Percentiles rank a stretch among this genome's conserved stretches.
Evolutionary conservation across 2,113 vertebrate species (phyloP).

Genomic region (Megaceryle maxima): DNA sequence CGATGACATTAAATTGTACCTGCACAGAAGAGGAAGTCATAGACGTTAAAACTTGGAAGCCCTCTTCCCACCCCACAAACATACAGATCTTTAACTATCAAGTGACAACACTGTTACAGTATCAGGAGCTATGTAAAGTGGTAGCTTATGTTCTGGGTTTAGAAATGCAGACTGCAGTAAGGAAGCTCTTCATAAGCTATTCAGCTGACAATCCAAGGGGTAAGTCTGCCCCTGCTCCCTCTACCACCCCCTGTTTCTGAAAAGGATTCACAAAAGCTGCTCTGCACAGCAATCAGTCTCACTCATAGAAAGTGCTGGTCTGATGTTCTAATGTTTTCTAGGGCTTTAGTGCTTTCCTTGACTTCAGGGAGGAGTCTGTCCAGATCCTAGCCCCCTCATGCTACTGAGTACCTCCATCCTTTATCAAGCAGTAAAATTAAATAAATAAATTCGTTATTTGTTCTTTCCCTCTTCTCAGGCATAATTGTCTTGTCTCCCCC

Average conservation of each 20-base stretch:
- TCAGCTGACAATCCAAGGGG: not conserved
- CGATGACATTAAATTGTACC: slow-evolving; percentile 6
- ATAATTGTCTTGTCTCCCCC: not conserved
- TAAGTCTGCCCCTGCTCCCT: not conserved
- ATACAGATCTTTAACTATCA: not conserved
- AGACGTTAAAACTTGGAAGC: not conserved
- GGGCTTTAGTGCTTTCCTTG: not conserved
- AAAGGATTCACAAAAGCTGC: not conserved
- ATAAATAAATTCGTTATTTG: too few relatives aligned
- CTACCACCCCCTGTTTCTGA: not conserved
- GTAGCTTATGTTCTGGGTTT: not conserved
- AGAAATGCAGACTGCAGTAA: not conserved
- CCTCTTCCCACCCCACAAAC: not conserved
- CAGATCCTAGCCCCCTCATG: not conserved
- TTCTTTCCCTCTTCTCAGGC: not conserved
- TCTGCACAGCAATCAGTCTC: not conserved
- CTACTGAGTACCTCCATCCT: not conserved
- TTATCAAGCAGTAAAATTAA: not conserved
- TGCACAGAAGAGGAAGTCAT: not conserved
- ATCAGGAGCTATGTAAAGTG: not conserved
- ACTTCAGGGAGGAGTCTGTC: not conserved
- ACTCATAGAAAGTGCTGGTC: not conserved
- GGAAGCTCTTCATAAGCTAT: not conserved
- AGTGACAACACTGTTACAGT: not conserved
- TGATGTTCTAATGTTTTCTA: not conserved